Conservation (phyloP, 2,888 invertebrate genomes). For the Noctua comes region DNA sequence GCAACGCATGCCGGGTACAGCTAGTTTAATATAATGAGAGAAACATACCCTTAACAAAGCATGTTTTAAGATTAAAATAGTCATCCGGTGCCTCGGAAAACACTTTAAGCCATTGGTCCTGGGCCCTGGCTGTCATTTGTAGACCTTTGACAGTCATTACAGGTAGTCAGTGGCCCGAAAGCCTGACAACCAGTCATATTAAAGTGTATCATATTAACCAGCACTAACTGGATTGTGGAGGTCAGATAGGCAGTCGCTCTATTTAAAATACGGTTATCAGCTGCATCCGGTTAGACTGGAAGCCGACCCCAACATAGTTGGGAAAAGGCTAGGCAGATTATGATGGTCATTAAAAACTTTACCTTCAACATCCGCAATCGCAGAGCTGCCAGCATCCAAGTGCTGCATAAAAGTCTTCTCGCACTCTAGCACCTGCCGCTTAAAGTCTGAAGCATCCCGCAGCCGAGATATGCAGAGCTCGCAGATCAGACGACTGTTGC, state of each 20-base stretch:
- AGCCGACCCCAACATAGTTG: not conserved
- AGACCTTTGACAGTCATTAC: too few relatives aligned
- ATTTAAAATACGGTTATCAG: not conserved
- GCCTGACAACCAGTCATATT: too few relatives aligned
- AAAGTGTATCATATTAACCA: too few relatives aligned
- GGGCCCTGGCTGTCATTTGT: too few relatives aligned
- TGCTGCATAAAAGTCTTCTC: conserved; percentile 85
- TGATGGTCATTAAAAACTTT: not conserved
- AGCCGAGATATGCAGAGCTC: conserved; percentile 86
- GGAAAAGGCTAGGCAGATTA: not conserved
- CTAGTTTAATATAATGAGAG: too few relatives aligned
- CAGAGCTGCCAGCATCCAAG: conserved; percentile 76
- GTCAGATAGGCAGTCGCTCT: too few relatives aligned
- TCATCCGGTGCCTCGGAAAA: too few relatives aligned
- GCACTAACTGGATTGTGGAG: not conserved
- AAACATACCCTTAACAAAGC: too few relatives aligned
- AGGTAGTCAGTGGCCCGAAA: too few relatives aligned
- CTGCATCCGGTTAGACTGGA: not conserved
- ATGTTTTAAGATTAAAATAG: too few relatives aligned
- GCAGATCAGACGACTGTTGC: conserved; percentile 86
- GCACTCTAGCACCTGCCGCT: conserved; percentile 84
- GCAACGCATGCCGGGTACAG: too few relatives aligned
- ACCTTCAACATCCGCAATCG: conserved; percentile 70
- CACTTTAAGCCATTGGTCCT: too few relatives aligned
- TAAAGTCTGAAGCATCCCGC: conserved; percentile 86